Evolutionary conservation across 2,797 vertebrate genomes (phyloP).

Genomic region (Urophycis tenuis): DNA sequence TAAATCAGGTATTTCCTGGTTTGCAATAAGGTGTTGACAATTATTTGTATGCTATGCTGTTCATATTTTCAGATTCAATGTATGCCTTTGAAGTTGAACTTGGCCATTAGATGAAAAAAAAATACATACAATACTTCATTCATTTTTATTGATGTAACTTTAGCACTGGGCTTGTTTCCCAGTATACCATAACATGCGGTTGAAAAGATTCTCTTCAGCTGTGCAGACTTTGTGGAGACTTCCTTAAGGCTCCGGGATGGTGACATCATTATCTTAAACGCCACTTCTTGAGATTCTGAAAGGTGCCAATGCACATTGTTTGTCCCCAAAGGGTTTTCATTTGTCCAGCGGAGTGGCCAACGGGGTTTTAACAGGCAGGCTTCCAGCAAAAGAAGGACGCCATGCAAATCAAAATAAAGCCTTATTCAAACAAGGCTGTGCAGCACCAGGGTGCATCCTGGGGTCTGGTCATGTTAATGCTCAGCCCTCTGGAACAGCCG

Average conservation of each 20-base stretch:
- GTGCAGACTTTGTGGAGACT: conserved; percentile 15
- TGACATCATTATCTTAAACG: conserved; percentile 9
- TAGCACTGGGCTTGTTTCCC: conserved; percentile 10
- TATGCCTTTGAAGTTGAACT: conserved; percentile 38
- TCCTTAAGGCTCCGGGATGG: not conserved
- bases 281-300: not conserved
- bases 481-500: conserved; percentile 12
- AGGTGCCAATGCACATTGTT: not conserved
- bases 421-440: conserved; percentile 38
- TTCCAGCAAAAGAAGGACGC: conserved; percentile 14
- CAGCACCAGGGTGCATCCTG: conserved; percentile 8
- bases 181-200: conserved; percentile 5
- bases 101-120: conserved; percentile 43
- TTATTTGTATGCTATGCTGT: not conserved
- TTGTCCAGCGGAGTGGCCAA: not conserved
- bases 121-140: conserved; percentile 22
- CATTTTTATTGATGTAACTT: conserved; percentile 1
- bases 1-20: not conserved
- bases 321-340: conserved; percentile 5
- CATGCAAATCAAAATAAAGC: conserved; percentile 38
- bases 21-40: not conserved
- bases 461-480: not conserved
- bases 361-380: not conserved
- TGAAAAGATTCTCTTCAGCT: conserved; percentile 5
- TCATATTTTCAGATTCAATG: conserved; percentile 14